Percentiles rank a stretch among this genome's conserved stretches.
phyloP scores from a whole-genome alignment of 2,888 invertebrate species.

The Troides aeacus region DNA sequence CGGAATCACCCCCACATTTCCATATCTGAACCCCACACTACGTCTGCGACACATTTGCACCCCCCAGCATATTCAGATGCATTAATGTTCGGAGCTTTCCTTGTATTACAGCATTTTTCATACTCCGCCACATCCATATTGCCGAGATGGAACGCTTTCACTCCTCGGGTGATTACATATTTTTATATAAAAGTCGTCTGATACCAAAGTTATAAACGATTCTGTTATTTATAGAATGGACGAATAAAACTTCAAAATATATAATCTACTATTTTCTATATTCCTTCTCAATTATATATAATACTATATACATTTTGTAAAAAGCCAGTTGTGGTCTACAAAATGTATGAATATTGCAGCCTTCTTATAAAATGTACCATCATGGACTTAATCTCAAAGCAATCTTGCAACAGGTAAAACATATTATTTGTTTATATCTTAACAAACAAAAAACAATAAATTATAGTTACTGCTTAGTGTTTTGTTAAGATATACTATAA shows the following conservation, averaged over 20 bases:
- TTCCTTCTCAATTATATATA: too few species aligned
- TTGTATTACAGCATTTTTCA: slow-evolving; percentile 65
- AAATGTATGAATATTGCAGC: too few species aligned
- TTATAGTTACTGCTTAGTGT: too few species aligned
- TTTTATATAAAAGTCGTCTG: slow-evolving; percentile 4
- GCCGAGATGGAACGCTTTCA: slow-evolving; percentile 36
- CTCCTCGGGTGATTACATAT: slow-evolving; percentile 29
- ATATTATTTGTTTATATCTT: too few species aligned
- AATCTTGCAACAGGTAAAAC: too few species aligned
- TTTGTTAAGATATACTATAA: too few species aligned
- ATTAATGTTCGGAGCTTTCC: slow-evolving; percentile 58
- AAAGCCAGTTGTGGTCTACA: too few species aligned
- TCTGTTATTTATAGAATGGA: slow-evolving; percentile 3
- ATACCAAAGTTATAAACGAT: slow-evolving; percentile 2
- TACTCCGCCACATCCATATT: slow-evolving; percentile 54
- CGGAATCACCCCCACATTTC: slow-evolving; percentile 51
- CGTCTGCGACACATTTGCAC: slow-evolving; percentile 55
- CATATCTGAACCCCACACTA: slow-evolving; percentile 51
- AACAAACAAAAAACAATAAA: too few species aligned
- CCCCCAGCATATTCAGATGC: slow-evolving; percentile 68
- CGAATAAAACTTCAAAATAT: not conserved
- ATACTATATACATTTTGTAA: too few species aligned
- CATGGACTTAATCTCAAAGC: too few species aligned
- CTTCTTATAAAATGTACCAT: too few species aligned
- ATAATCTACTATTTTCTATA: not conserved